Conservation (phyloP, 2,888 invertebrate species). For the Kryphioiulus occultus region DNA sequence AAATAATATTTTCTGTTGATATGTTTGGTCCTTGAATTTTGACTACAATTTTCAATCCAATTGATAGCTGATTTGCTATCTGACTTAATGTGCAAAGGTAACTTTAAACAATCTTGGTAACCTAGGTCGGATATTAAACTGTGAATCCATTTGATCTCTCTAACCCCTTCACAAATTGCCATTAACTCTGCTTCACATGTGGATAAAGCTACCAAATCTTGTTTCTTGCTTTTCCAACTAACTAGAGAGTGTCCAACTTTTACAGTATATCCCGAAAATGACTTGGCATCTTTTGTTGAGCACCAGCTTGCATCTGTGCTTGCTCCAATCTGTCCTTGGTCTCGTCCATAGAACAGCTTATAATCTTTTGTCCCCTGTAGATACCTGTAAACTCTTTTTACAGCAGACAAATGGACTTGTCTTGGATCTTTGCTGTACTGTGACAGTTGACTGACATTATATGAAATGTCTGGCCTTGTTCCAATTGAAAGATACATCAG, state of each 20-base stretch:
- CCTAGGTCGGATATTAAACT: neutral
- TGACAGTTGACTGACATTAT: neutral
- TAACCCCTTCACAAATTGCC: neutral
- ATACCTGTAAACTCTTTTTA: neutral
- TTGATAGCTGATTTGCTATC: slow-evolving; percentile 27
- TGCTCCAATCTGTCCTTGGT: neutral
- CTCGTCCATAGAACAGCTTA: neutral
- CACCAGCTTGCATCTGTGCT: slow-evolving; percentile 43
- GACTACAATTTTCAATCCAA: neutral
- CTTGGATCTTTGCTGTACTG: slow-evolving; percentile 17
- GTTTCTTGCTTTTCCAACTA: slow-evolving; percentile 45
- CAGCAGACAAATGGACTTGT: neutral
- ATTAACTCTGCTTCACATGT: slow-evolving; percentile 42
- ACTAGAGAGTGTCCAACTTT: neutral
- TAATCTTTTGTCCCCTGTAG: neutral
- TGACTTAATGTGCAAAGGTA: neutral
- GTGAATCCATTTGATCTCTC: neutral
- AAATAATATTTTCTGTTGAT: slow-evolving; percentile 40
- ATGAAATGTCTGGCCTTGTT: neutral
- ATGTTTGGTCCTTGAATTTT: slow-evolving; percentile 44
- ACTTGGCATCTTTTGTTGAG: slow-evolving; percentile 35
- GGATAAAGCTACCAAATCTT: slow-evolving; percentile 41
- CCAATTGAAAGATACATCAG: slow-evolving; percentile 1
- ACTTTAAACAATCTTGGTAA: neutral
- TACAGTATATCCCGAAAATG: slow-evolving; percentile 1